phyloP scores from a whole-genome alignment of 2,797 vertebrate species.

The Schizothorax lantsangensis region DNA sequence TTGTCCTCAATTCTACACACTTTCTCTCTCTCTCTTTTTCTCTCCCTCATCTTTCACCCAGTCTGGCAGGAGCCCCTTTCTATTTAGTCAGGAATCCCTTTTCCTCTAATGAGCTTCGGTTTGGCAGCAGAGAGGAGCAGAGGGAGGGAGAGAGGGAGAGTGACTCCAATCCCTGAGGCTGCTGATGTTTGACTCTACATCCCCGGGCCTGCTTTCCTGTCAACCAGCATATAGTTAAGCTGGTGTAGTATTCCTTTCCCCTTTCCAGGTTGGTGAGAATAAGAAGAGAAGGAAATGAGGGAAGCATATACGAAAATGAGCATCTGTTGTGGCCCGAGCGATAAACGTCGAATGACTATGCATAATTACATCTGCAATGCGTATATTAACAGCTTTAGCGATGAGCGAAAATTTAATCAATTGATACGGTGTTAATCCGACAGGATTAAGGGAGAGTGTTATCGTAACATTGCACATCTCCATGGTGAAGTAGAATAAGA shows the following conservation, averaged over 20 bases:
- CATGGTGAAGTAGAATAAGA: conserved; percentile 49
- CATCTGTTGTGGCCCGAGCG: conserved; percentile 17
- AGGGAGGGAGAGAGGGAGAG: conserved; percentile 37
- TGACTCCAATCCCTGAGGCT: conserved; percentile 39
- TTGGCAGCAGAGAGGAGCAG: conserved; percentile 67
- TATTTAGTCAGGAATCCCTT: conserved; percentile 75
- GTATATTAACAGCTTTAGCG: conserved; percentile 21
- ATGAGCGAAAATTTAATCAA: conserved; percentile 36
- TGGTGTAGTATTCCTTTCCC: conserved; percentile 13
- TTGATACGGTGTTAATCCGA: conserved; percentile 50
- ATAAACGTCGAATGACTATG: conserved; percentile 23
- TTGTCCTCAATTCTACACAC: neutral
- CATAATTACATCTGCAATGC: conserved; percentile 32
- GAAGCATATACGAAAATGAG: conserved; percentile 19
- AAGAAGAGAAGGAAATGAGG: conserved; percentile 11
- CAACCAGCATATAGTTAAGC: neutral
- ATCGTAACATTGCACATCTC: conserved; percentile 36
- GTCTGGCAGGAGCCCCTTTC: conserved; percentile 73
- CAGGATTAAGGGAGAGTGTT: conserved; percentile 40
- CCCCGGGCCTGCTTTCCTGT: conserved; percentile 47
- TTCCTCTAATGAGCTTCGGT: conserved; percentile 76
- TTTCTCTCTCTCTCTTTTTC: neutral
- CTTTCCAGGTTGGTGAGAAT: conserved; percentile 11
- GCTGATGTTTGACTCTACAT: conserved; percentile 51
- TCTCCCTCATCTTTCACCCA: conserved; percentile 59